These are phyloP conservation scores for Myotis planiceps DNA, from an alignment of 2,797 vertebrate genomes.

Conservation along the genomic window DNA sequence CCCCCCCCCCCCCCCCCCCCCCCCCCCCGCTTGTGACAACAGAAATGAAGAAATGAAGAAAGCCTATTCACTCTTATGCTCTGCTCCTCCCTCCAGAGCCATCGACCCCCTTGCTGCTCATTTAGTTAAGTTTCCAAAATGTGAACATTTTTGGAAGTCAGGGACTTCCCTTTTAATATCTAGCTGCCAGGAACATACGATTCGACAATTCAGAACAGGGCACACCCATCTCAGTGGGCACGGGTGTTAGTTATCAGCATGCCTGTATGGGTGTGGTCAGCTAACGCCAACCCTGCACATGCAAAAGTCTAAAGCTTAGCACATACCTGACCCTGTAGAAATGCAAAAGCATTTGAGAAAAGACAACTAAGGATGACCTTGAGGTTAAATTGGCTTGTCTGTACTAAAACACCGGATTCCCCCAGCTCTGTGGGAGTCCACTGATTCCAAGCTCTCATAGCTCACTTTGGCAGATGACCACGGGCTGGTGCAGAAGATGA, in stretches of 20 bases:
- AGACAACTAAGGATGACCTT: not conserved
- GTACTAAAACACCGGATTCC: not conserved
- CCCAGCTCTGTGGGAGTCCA: not conserved
- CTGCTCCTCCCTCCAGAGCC: not conserved
- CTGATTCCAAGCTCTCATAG: not conserved
- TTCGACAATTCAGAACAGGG: not conserved
- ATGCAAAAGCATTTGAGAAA: not conserved
- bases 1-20: too few relatives aligned
- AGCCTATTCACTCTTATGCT: not conserved
- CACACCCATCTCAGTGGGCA: accelerated
- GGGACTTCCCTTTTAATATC: not conserved
- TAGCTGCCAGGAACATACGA: not conserved
- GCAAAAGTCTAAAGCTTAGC: not conserved
- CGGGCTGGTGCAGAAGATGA: not conserved
- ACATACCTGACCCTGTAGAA: not conserved
- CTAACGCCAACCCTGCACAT: accelerated
- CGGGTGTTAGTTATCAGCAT: accelerated
- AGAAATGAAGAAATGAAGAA: accelerated
- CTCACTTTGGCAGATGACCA: not conserved
- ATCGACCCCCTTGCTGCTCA: not conserved
- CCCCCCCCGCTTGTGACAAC: too few relatives aligned
- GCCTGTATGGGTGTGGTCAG: not conserved
- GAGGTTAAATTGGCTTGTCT: not conserved
- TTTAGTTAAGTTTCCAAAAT: not conserved
- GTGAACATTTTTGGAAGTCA: not conserved